Base-by-base conservation (phyloP, 2,113 vertebrate species). In the Bettongia penicillata region DNA sequence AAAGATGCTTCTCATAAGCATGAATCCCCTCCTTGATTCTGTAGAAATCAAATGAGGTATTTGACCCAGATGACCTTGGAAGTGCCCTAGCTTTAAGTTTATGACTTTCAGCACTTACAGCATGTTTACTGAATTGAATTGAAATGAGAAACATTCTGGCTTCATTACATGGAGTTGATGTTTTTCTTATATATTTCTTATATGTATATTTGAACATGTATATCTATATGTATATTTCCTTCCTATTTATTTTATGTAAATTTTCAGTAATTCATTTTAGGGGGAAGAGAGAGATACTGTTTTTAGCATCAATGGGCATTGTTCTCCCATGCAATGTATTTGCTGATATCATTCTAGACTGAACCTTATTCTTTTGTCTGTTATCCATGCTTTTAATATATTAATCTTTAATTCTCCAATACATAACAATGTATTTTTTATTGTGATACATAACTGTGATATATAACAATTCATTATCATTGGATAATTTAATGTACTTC, bases 181-280 rank as follows among this genome's bases (percentile, higher is more conserved):
- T 95, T 94, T 47, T 94, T 47, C 22, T 94, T 95, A 14, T 8
- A 92, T 48, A 48, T 48, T 48, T 48, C 48, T 48, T 48, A 48
- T 48, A 48, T 48, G 48, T 48, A 48, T 48, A 48, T 48, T 48
- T 48, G 48, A 2, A 48, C 3, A 48, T 48, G 48, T 48, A 48
- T 48, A 48, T 48, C 48, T 48, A 48, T 48, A 48, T 48, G 48
- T 48, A 77, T 89, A 26, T 50, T 96, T 53, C n/a, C 16, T n/a
- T 94, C 92, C 28, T 55, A 4, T 10, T 48, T 96, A 93, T 93
- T 96, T 95, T 95, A 94, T 68, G 90, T 55, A 89, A 91, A 9
- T 11, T 37, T 95, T 53, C 9, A 48, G 51, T 91, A 55, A 93
- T 48, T 95, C 14, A 92, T 89, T 93, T 95, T 92, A 19, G 2